Percentiles rank a stretch among this genome's conserved stretches.
Conservation (phyloP, 2,888 invertebrate species). For the Idaea dimidiata region DNA sequence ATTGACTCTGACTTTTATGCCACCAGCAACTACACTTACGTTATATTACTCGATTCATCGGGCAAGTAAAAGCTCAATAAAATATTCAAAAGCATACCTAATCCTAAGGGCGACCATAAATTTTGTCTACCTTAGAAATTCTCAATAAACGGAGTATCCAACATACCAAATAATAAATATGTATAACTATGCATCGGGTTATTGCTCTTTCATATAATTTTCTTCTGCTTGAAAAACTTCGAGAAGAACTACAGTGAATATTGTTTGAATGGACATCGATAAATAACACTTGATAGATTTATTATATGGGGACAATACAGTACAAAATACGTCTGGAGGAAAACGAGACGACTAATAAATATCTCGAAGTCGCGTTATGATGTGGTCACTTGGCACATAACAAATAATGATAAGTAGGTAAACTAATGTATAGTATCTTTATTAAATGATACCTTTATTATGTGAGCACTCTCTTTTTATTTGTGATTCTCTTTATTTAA, state of each 20-base stretch:
- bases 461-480: too few relatives aligned
- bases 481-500: too few relatives aligned
- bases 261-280: not conserved
- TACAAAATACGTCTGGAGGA: not conserved
- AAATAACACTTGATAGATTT: conserved; percentile 1
- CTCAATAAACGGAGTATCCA: conserved; percentile 6
- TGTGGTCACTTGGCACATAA: not conserved
- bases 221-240: not conserved
- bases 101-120: conserved; percentile 11
- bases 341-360: not conserved
- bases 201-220: too few relatives aligned
- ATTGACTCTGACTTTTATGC: not conserved
- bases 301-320: not conserved
- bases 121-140: conserved; percentile 11
- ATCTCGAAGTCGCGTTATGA: not conserved
- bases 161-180: not conserved
- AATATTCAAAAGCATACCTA: conserved; percentile 13
- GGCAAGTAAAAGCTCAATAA: conserved; percentile 11
- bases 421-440: too few relatives aligned
- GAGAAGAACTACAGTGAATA: not conserved
- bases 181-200: too few relatives aligned
- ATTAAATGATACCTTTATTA: too few relatives aligned
- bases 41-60: conserved; percentile 4
- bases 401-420: too few relatives aligned
- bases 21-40: conserved; percentile 4